Percentiles rank a stretch among this genome's conserved stretches.
These are phyloP conservation scores for Sus cebifrons DNA, from an alignment of 2,797 vertebrate species.

Conservation along the genomic window DNA sequence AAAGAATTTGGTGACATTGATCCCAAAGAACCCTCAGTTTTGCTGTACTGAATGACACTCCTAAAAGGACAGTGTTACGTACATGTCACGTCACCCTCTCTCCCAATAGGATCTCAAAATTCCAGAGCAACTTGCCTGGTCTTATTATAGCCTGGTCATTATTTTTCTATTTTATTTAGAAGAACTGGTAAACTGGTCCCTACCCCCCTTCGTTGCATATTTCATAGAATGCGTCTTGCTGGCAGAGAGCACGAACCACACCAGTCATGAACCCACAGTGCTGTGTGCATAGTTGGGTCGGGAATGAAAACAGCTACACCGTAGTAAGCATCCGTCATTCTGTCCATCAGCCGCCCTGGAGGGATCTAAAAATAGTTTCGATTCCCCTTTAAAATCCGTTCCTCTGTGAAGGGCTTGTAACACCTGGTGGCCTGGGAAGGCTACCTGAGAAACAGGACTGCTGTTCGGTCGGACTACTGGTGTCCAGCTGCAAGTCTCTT, in stretches of 20 bases:
- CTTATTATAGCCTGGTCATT: neutral
- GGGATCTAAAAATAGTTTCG: constrained; percentile 82
- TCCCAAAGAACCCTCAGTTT: neutral
- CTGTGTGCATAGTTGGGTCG: neutral
- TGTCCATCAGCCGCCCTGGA: constrained; percentile 80
- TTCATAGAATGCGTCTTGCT: neutral
- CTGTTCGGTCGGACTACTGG: constrained; percentile 70
- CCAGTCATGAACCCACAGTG: neutral
- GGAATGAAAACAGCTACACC: constrained; percentile 73
- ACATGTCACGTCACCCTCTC: neutral
- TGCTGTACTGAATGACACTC: neutral
- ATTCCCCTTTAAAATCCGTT: constrained; percentile 81
- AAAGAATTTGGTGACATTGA: constrained; percentile 15
- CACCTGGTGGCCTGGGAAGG: constrained; percentile 66
- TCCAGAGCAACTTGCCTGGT: neutral
- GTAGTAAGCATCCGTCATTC: constrained; percentile 76
- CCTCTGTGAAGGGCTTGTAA: constrained; percentile 79
- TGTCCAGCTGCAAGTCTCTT: constrained; percentile 75
- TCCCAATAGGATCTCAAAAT: neutral
- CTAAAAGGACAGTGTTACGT: neutral
- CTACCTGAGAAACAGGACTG: constrained; percentile 62
- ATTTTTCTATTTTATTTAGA: constrained; percentile 54
- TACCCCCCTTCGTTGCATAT: neutral
- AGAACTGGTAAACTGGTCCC: constrained; percentile 1
- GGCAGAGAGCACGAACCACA: neutral